Base-by-base conservation (phyloP, 1,140 invertebrate genomes). In the Ips typographus region DNA sequence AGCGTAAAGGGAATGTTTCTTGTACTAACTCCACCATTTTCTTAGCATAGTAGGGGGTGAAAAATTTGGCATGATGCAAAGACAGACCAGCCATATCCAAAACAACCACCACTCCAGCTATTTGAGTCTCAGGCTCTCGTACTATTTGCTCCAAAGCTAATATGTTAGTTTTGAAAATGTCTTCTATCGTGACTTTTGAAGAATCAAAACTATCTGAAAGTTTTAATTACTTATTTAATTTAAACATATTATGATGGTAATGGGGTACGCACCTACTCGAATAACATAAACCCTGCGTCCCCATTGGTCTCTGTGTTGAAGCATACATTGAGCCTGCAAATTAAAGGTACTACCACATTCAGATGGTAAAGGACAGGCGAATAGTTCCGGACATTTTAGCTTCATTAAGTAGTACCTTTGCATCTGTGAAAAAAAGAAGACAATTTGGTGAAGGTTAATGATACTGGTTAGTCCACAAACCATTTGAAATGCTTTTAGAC, bases 1-100 rank as follows among this genome's bases (percentile, higher is more conserved):
- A 87, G 22, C 87, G 73, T 2, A 85, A 79, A 2, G 86, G 86
- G 76, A 87, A 88, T 59, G 85, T 85, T 71, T 88, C 86, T 82
- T 88, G 78, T 3, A 83, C 80, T 8, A 83, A 76, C 56, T 82
- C 80, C 2, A 81, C 80, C 66, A 80, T 82, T 71, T 77, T 76
- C 57, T 78, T 78, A 0, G 80, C 79, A 62, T 82, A 80, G 70
- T 83, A 80, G 2, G 82, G 82, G 7, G 82, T 82, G 53, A 82
- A 78, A 68, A 83, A 81, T 58, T 80, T 79, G 4, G 82, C 82
- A 65, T 85, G 83, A 56, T 82, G 80, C 22, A 82, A 70, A 38
- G 80, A 77, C 39, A 84, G 76, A n/a, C 82, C 82, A 40, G 76
- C 77, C 77, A 84, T 80, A 69, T 85, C 83, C 4, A 83, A 70